phyloP scores from a whole-genome alignment of 2,888 invertebrate species.

The Platerodrilus igneus region DNA sequence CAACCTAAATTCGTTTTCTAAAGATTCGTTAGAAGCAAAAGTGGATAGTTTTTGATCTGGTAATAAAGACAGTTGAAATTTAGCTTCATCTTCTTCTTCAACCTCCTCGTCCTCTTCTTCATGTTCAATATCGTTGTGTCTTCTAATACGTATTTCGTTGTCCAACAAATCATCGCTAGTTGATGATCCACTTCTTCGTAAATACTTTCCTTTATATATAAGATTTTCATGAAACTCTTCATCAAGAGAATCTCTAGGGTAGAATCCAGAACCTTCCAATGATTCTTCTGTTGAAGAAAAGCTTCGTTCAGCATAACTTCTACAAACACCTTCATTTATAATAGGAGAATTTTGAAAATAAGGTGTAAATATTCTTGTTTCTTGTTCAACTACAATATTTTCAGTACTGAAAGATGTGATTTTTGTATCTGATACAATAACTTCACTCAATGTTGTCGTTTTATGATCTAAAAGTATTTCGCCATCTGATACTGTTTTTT shows the following conservation, averaged over 20 bases:
- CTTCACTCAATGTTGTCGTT: conserved; percentile 49
- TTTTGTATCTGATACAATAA: conserved; percentile 46
- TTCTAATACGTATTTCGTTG: conserved; percentile 22
- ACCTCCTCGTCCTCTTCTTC: conserved; percentile 54
- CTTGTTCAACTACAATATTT: conserved; percentile 48
- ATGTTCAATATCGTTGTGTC: conserved; percentile 40
- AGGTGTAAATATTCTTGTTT: conserved; percentile 35
- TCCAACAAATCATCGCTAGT: conserved; percentile 42
- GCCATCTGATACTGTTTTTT: conserved; percentile 77
- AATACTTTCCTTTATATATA: conserved; percentile 68
- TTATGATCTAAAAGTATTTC: conserved; percentile 64
- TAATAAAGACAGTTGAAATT: conserved; percentile 42
- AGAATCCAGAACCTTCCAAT: conserved; percentile 35
- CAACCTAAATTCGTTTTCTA: conserved; percentile 67
- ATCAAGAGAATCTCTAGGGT: conserved; percentile 51
- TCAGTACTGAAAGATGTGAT: conserved; percentile 60
- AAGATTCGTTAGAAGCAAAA: conserved; percentile 78
- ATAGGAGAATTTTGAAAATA: conserved; percentile 56
- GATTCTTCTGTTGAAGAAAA: conserved; percentile 41
- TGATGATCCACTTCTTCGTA: conserved; percentile 56
- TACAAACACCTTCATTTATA: conserved; percentile 57
- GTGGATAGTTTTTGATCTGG: conserved; percentile 59
- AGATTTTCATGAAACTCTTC: conserved; percentile 80
- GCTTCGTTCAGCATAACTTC: conserved; percentile 38
- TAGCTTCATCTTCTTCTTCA: too few species aligned